Evolutionary conservation across 2,113 vertebrate genomes (phyloP).

Genomic region (Rhombomys opimus): DNA sequence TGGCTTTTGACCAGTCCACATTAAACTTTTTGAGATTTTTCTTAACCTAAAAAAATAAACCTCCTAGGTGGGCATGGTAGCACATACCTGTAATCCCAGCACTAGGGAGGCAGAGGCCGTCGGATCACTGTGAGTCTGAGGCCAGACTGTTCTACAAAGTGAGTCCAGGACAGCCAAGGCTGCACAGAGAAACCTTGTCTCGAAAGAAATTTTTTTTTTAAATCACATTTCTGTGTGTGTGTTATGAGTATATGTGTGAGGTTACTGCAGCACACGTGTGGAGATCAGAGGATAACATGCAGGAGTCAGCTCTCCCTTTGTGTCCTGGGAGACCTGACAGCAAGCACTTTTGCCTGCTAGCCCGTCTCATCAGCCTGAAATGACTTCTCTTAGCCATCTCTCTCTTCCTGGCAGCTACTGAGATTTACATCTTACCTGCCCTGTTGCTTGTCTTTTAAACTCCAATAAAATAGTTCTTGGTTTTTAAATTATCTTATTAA

Average conservation of each 20-base stretch:
- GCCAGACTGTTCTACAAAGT: too few species aligned
- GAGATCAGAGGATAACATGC: neutral
- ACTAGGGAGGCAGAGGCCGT: too few species aligned
- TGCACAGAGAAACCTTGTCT: too few species aligned
- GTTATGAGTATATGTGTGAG: neutral
- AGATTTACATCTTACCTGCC: neutral
- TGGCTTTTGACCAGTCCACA: neutral
- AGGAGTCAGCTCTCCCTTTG: neutral
- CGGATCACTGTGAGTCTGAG: too few species aligned
- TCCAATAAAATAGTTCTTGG: neutral
- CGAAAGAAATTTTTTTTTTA: too few species aligned
- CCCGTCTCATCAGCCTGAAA: neutral
- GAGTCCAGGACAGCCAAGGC: too few species aligned
- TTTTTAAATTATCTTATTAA: neutral
- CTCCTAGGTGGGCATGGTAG: neutral
- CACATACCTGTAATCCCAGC: too few species aligned
- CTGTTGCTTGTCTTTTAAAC: neutral
- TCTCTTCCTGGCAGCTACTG: neutral
- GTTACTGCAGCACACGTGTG: neutral
- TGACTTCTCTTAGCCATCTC: neutral
- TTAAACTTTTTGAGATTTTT: conserved; percentile 26
- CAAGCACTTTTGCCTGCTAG: neutral
- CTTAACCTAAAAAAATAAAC: neutral
- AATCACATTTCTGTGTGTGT: neutral
- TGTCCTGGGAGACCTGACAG: neutral